Conservation (phyloP, 2,888 invertebrate genomes). For the Minunthozetes semirufus region DNA sequence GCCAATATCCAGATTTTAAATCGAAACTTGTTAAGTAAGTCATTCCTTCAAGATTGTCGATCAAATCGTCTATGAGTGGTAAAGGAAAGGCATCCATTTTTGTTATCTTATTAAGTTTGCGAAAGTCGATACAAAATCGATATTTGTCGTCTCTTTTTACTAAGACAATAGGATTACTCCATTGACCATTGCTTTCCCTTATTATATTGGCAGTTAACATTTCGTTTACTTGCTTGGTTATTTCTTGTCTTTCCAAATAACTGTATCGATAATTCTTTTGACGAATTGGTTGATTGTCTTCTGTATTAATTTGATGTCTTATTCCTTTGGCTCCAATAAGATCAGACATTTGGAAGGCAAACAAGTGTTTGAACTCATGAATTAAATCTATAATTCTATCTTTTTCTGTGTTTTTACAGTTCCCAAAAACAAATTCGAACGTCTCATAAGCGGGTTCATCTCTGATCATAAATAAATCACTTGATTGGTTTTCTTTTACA, state of each 20-base stretch:
- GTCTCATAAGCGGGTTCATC: background rate
- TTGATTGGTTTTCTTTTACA: too few species aligned
- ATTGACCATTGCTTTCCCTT: background rate
- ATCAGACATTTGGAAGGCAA: background rate
- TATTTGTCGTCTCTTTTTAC: conserved; percentile 12
- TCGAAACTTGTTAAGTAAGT: conserved; percentile 3
- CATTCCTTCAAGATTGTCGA: conserved; percentile 15
- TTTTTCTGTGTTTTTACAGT: background rate
- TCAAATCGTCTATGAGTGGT: conserved; percentile 19
- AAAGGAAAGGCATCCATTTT: conserved; percentile 18
- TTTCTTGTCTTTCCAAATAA: background rate
- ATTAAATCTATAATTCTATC: background rate
- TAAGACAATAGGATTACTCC: background rate
- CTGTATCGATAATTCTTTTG: background rate
- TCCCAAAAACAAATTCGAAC: background rate
- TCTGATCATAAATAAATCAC: too few species aligned
- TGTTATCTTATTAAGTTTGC: conserved; percentile 33
- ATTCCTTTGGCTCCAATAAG: background rate
- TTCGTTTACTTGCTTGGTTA: background rate
- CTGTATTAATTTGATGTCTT: background rate
- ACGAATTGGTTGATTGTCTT: background rate
- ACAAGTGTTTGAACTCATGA: background rate
- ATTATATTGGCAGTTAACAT: background rate
- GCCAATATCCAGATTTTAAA: conserved; percentile 22
- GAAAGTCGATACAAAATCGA: conserved; percentile 28